Conservation (phyloP, 2,797 vertebrate genomes). For the Salarias fasciatus region DNA sequence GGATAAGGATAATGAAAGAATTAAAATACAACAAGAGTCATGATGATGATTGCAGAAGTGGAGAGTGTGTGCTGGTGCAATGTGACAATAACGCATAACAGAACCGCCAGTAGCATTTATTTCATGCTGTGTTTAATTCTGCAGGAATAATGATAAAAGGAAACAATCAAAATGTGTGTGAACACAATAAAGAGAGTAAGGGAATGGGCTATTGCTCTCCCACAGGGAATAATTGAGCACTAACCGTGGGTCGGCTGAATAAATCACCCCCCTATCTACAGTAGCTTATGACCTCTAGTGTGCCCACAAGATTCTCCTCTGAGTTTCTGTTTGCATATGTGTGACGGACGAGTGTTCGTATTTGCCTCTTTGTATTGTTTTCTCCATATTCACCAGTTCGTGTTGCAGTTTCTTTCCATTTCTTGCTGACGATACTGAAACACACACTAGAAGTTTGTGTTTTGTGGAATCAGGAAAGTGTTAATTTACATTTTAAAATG, state of each 20-base stretch:
- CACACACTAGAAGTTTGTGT: too few species aligned
- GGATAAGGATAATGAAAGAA: conserved; percentile 57
- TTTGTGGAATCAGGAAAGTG: too few species aligned
- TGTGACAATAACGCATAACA: conserved; percentile 80
- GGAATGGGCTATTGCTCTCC: conserved; percentile 75
- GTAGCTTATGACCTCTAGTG: conserved; percentile 68
- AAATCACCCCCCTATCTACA: conserved; percentile 71
- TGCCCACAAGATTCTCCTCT: conserved; percentile 49
- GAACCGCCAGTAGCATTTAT: conserved; percentile 80
- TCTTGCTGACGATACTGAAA: too few species aligned
- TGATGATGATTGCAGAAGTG: conserved; percentile 74
- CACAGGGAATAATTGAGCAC: conserved; percentile 77
- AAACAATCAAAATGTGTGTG: conserved; percentile 81
- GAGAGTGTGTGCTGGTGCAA: conserved; percentile 52
- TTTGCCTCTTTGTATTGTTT: too few species aligned
- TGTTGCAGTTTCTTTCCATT: too few species aligned
- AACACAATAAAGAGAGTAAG: conserved; percentile 76
- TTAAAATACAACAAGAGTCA: conserved; percentile 64
- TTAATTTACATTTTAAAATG: too few species aligned
- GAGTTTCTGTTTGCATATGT: conserved; percentile 10
- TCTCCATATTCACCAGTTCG: too few species aligned
- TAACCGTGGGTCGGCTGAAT: conserved; percentile 72
- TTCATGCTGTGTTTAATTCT: conserved; percentile 85
- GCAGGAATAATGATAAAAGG: conserved; percentile 83
- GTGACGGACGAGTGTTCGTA: background rate